A percentile compares a stretch with the other conserved stretches of the same genome.
phyloP scores from a whole-genome alignment of 2,113 vertebrate genomes.

The Collichthys lucidus region DNA sequence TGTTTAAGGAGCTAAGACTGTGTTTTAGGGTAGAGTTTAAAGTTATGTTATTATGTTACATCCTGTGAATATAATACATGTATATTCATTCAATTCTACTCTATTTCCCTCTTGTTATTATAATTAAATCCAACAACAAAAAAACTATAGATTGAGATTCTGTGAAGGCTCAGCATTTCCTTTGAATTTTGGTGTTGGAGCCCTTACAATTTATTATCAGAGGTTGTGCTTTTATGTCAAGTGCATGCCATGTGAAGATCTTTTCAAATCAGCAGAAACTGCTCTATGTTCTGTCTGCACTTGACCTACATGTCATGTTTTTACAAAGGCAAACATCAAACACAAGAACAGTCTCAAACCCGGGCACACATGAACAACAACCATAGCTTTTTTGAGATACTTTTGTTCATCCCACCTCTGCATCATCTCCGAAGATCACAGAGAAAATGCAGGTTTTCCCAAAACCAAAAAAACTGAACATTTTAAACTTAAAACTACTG shows the following conservation, averaged over 20 bases:
- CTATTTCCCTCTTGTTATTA: background rate
- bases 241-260: slow-evolving; percentile 22
- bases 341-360: slow-evolving; percentile 1
- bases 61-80: too few species aligned
- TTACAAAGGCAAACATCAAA: slow-evolving; percentile 39
- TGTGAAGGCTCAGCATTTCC: background rate
- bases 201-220: slow-evolving; percentile 20
- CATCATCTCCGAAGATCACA: slow-evolving; percentile 5
- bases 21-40: background rate
- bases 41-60: background rate
- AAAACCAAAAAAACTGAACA: background rate
- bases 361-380: background rate
- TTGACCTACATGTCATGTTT: slow-evolving; percentile 47
- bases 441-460: background rate
- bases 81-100: background rate
- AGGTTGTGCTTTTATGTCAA: slow-evolving; percentile 42
- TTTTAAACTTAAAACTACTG: background rate
- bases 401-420: background rate
- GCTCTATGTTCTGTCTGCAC: slow-evolving; percentile 24
- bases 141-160: background rate
- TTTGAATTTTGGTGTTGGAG: background rate
- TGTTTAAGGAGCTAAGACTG: background rate
- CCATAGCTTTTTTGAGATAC: background rate
- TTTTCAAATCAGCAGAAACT: slow-evolving; percentile 40
- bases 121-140: background rate